Evolutionary conservation across 1,140 invertebrate genomes (phyloP).

Genomic region (Orius laevigatus): DNA sequence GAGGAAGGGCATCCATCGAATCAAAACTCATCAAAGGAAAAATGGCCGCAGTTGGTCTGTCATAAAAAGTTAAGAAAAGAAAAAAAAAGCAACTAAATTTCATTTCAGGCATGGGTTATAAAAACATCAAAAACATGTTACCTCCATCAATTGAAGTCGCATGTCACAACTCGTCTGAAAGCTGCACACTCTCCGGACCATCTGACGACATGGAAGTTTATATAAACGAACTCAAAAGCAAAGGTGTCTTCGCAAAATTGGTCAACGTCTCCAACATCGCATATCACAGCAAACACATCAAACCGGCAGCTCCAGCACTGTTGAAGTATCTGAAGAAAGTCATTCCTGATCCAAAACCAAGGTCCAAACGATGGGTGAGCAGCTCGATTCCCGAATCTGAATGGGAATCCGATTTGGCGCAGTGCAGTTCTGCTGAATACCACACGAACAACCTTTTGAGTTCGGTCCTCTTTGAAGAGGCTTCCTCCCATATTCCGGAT

Average conservation of each 20-base stretch:
- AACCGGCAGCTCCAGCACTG: conserved; percentile 48
- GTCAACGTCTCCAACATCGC: conserved; percentile 53
- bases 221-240: conserved; percentile 31
- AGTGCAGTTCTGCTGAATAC: conserved; percentile 42
- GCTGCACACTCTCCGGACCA: conserved; percentile 53
- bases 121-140: conserved; percentile 36
- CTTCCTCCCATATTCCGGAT: conserved; percentile 34
- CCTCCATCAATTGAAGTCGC: conserved; percentile 47
- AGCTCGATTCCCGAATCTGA: conserved; percentile 38
- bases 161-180: conserved; percentile 52
- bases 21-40: conserved; percentile 32
- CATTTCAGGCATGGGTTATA: conserved; percentile 27
- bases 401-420: conserved; percentile 28
- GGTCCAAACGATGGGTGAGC: conserved; percentile 41
- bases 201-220: conserved; percentile 31
- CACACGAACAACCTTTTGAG: conserved; percentile 48
- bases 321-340: conserved; percentile 47
- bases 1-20: conserved; percentile 41
- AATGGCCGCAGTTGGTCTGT: conserved; percentile 36
- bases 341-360: conserved; percentile 31
- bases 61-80: no score
- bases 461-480: conserved; percentile 43
- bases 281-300: conserved; percentile 65
- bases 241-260: conserved; percentile 59
- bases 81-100: no score